Evolutionary conservation across 2,797 vertebrate genomes (phyloP), one percentile per base, ranked within the genome.

Genomic region (Anguilla pacifica): DNA sequence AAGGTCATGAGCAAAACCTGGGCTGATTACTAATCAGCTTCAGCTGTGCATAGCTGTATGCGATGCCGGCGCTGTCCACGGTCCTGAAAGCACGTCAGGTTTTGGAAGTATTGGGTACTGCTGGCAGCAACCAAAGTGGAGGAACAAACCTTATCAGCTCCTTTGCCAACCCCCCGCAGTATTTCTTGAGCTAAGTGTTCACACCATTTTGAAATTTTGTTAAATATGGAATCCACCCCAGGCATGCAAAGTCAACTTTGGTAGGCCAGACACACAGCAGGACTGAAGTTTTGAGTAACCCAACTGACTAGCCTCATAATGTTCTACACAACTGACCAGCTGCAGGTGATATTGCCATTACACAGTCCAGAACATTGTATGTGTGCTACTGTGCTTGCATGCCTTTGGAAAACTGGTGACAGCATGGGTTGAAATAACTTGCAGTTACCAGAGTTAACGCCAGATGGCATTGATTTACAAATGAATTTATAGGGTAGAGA

Each of bases 381-480:
- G n/a, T 13, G 25, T 11, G n/a, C 28, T n/a, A 6, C 6, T 13
- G 25, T 11, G n/a, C 28, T n/a, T 11, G 17, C 57, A 59, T 59
- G 57, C 57, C 57, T 59, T 19, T 59, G 57, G 53, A 55, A 59
- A 59, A 6, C 3, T 7, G n/a, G 28, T 72, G 2, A 72, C 1
- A 11, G 28, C 7, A 72, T n/a, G 4, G n/a, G 67, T 72, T 72
- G 11, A 81, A 81, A 46, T 28, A 83, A 53, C 39, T 53, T 49
- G 46, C 25, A 83, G 22, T 53, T 10, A 51, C 11, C 10, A n/a
- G 49, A 51, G 22, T 83, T 39, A 57, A 53, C 84, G 83, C 77
- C 70, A 43, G 86, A 67, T 79, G 59, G 51, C 87, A 86, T 55
- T 86, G 43, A 53, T 88, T 74, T 51, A 64, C 85, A 89, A 86